Evolutionary conservation across 1,140 invertebrate species (phyloP).

Genomic region (Littorina saxatilis): DNA sequence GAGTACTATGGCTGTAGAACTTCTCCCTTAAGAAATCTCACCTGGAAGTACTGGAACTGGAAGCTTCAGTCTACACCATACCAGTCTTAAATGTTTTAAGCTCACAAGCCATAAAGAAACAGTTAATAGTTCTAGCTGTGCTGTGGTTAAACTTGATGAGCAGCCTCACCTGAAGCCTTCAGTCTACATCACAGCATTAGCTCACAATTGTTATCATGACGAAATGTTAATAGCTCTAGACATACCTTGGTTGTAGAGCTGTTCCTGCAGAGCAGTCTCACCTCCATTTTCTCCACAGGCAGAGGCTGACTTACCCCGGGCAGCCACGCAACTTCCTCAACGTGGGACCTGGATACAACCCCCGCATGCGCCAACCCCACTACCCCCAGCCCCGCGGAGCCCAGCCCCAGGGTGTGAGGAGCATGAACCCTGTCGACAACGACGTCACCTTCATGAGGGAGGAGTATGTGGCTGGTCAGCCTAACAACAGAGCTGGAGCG

Average conservation of each 20-base stretch:
- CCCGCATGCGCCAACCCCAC: background rate
- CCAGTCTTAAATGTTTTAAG: too few relatives aligned
- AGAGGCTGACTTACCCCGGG: background rate
- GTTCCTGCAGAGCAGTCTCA: background rate
- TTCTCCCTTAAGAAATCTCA: too few relatives aligned
- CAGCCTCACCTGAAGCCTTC: too few relatives aligned
- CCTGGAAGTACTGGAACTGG: too few relatives aligned
- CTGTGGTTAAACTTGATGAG: too few relatives aligned
- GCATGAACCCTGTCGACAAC: constrained; percentile 1
- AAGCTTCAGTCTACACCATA: too few relatives aligned
- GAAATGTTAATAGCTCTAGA: too few relatives aligned
- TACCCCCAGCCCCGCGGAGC: background rate
- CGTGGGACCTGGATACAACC: background rate
- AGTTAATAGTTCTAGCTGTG: too few relatives aligned
- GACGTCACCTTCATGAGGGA: constrained; percentile 30
- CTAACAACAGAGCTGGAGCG: background rate
- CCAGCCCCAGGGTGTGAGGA: background rate
- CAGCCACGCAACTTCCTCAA: background rate
- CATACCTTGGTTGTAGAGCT: background rate
- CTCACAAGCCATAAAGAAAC: too few relatives aligned
- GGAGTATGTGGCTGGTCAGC: constrained; percentile 13
- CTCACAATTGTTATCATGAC: too few relatives aligned
- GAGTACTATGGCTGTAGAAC: too few relatives aligned
- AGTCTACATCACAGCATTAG: too few relatives aligned
- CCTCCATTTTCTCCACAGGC: background rate